Base-by-base conservation (phyloP, 2,888 invertebrate species). In the Baronia brevicornis region DNA sequence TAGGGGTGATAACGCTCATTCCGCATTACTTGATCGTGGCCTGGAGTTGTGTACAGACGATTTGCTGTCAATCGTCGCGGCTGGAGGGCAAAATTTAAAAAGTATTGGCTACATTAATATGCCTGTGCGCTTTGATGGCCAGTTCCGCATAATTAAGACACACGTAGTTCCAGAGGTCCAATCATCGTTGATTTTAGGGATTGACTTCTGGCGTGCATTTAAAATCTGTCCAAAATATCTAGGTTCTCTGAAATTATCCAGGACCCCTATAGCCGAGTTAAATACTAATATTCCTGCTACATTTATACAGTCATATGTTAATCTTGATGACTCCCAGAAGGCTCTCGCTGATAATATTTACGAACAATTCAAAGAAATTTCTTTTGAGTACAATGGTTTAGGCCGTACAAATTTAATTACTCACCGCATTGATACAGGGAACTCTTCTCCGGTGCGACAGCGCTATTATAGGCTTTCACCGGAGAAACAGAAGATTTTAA, bases 381-480 rank as follows among this genome's bases (percentile, higher is more conserved):
- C 40, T 1, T 34, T 23, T 15, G 31, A 33, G 7, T 1, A 14
- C 1, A 37, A 28, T 15, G 48, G 48, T n/a, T 26, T 48, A 10
- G 49, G 48, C 12, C 11, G 34, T n/a, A 54, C 54, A 3, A 5
- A 32, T 13, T 25, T 51, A 3, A 33, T 49, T 5, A 25, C 19
- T 1, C 51, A 54, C 26, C 20, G 8, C 0, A 54, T 51, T 6
- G 39, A 51, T 28, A 54, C 53, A 2, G 51, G 50, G 0, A 36
- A 48, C 14, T 17, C 39, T 3, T 3, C n/a, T n/a, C 50, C 50
- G 5, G 44, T 51, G n/a, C 15, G 42, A 4, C 48, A 50, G 11
- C 22, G 48, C 4, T 40, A 36, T 11, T 44, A 44, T 17, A 8
- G 42, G 1, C 27, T 48, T 27, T 45, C 47, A 2, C 44, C 43